Conservation (phyloP, 1,140 invertebrate species). For the Oryctes rhinoceros region DNA sequence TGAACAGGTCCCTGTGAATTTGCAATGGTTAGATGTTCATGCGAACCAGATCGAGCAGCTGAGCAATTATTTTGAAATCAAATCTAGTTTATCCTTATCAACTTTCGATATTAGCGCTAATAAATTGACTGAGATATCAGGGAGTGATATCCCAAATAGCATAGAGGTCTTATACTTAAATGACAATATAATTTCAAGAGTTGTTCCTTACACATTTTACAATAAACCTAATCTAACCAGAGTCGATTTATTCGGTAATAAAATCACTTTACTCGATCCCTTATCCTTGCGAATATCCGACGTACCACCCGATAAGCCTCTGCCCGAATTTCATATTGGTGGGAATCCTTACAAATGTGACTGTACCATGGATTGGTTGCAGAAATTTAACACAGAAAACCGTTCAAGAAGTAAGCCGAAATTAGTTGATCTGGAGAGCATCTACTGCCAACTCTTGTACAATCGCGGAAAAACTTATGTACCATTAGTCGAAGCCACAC, state of each 20-base stretch:
- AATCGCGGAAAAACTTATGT: slow-evolving; percentile 81
- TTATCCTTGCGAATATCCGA: slow-evolving; percentile 86
- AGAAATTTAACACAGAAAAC: slow-evolving; percentile 82
- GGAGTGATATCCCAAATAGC: slow-evolving; percentile 85
- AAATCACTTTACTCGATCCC: slow-evolving; percentile 83
- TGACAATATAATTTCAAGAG: slow-evolving; percentile 86
- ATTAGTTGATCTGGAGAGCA: slow-evolving; percentile 86
- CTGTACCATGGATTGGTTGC: slow-evolving; percentile 85
- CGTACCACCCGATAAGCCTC: slow-evolving; percentile 76
- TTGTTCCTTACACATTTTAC: slow-evolving; percentile 92
- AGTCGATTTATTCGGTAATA: slow-evolving; percentile 86
- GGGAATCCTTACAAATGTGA: slow-evolving; percentile 92
- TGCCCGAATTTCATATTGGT: slow-evolving; percentile 91
- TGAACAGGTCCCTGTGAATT: slow-evolving; percentile 85
- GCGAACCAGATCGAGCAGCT: slow-evolving; percentile 86
- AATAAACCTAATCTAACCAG: slow-evolving; percentile 89
- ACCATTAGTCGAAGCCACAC: slow-evolving; percentile 81
- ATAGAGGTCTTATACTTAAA: slow-evolving; percentile 85
- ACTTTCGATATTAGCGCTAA: slow-evolving; percentile 89
- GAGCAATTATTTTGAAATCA: slow-evolving; percentile 90
- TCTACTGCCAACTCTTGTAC: slow-evolving; percentile 88
- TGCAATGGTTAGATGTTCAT: slow-evolving; percentile 91
- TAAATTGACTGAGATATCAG: slow-evolving; percentile 84
- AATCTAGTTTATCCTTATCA: slow-evolving; percentile 81
- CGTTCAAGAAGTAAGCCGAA: slow-evolving; percentile 82